A percentile compares a stretch with the other conserved stretches of the same genome.
phyloP scores from a whole-genome alignment of 2,113 vertebrate genomes.

The Rhombomys opimus region DNA sequence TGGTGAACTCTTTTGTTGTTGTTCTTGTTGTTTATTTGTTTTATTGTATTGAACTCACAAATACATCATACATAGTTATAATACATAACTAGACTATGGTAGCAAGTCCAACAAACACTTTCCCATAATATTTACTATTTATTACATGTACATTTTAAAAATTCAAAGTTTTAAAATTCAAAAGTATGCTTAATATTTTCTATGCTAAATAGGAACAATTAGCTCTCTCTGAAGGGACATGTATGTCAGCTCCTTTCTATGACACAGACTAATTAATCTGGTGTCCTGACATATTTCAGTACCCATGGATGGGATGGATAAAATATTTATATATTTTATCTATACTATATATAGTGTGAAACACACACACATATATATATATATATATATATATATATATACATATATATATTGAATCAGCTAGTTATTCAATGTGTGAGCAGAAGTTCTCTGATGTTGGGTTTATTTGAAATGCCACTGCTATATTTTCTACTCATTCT shows the following conservation, averaged over 20 bases:
- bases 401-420: neutral
- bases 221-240: neutral
- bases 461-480: conserved; percentile 16
- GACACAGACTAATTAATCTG: neutral
- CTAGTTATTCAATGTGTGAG: conserved; percentile 18
- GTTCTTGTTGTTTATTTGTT: neutral
- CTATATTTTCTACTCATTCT: conserved; percentile 34
- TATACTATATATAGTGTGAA: too few species aligned
- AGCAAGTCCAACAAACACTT: neutral
- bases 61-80: neutral
- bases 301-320: neutral
- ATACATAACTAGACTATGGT: neutral
- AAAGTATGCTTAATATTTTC: conserved; percentile 22
- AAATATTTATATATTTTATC: too few species aligned
- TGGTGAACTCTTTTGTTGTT: neutral
- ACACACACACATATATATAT: too few species aligned
- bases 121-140: too few species aligned
- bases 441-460: neutral
- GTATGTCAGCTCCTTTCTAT: neutral
- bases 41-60: neutral
- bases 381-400: too few species aligned
- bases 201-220: neutral
- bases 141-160: neutral
- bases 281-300: conserved; percentile 38
- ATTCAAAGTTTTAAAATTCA: conserved; percentile 27